A percentile compares a stretch with the other conserved stretches of the same genome.
Conservation (phyloP, 2,888 invertebrate species). For the Drosophila stalkeri region DNA sequence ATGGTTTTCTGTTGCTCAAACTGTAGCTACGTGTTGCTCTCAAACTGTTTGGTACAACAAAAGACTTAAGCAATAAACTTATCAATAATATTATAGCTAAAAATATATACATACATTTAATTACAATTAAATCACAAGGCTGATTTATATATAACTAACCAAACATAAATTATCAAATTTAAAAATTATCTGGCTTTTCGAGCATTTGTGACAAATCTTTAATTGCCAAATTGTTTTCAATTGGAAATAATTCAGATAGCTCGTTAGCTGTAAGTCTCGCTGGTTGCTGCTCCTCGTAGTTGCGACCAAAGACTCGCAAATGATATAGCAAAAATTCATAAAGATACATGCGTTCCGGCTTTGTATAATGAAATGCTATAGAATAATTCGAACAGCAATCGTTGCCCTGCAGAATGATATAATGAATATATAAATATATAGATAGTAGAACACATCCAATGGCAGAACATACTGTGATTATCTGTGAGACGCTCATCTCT, state of each 20-base stretch:
- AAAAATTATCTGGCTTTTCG: conserved; percentile 68
- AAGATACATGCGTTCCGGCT: conserved; percentile 96
- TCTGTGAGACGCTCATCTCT: conserved; percentile 75
- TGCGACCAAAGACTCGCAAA: conserved; percentile 90
- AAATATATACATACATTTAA: not conserved
- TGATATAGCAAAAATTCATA: conserved; percentile 97
- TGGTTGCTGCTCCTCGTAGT: conserved; percentile 29
- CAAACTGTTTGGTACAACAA: conserved; percentile 38
- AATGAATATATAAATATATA: not conserved
- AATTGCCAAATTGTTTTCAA: conserved; percentile 58
- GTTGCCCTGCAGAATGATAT: conserved; percentile 87
- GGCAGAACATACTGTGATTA: conserved; percentile 87
- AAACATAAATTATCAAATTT: conserved; percentile 3
- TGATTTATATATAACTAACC: not conserved
- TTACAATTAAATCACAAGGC: conserved; percentile 34
- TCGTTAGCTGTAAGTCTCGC: conserved; percentile 44
- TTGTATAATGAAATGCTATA: conserved; percentile 97
- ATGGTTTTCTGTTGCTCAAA: not conserved
- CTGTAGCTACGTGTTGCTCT: conserved; percentile 2
- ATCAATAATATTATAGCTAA: not conserved
- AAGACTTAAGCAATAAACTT: conserved; percentile 64
- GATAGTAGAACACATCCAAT: not conserved
- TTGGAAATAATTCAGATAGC: conserved; percentile 58
- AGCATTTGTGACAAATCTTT: conserved; percentile 54
- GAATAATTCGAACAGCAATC: conserved; percentile 97